Conservation (phyloP, 2,888 invertebrate species). For the Scotopteryx bipunctaria region DNA sequence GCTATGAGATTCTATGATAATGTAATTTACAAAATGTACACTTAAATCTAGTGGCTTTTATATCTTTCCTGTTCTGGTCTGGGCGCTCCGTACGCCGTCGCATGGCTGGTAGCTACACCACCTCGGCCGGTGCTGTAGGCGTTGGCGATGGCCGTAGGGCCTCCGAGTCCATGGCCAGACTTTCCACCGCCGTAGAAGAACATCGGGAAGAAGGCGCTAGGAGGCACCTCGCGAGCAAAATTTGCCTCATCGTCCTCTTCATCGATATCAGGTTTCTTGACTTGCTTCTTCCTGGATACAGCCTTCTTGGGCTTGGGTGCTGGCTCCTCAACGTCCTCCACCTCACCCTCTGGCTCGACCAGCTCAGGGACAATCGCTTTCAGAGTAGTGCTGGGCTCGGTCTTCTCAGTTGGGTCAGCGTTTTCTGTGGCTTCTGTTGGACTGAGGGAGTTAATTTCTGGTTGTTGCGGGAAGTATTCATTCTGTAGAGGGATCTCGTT, state of each 20-base stretch:
- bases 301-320: constrained; percentile 58
- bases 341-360: constrained; percentile 65
- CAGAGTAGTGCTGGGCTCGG: constrained; percentile 59
- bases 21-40: constrained; percentile 24
- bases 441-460: constrained; percentile 48
- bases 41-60: constrained; percentile 42
- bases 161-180: constrained; percentile 78
- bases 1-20: constrained; percentile 17
- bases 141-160: constrained; percentile 88
- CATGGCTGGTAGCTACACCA: constrained; percentile 88
- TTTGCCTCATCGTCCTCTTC: constrained; percentile 77
- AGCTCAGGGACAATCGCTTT: constrained; percentile 62
- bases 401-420: constrained; percentile 63
- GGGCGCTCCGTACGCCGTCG: constrained; percentile 87
- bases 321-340: constrained; percentile 63
- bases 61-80: constrained; percentile 65
- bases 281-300: constrained; percentile 68
- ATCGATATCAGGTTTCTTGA: constrained; percentile 66
- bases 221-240: constrained; percentile 69
- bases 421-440: constrained; percentile 59
- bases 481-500: constrained; percentile 62
- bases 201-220: constrained; percentile 87
- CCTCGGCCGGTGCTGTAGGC: constrained; percentile 88
- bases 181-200: constrained; percentile 79
- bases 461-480: constrained; percentile 65